Base-by-base conservation (phyloP, 2,797 vertebrate genomes). In the Pantherophis vulpinus region DNA sequence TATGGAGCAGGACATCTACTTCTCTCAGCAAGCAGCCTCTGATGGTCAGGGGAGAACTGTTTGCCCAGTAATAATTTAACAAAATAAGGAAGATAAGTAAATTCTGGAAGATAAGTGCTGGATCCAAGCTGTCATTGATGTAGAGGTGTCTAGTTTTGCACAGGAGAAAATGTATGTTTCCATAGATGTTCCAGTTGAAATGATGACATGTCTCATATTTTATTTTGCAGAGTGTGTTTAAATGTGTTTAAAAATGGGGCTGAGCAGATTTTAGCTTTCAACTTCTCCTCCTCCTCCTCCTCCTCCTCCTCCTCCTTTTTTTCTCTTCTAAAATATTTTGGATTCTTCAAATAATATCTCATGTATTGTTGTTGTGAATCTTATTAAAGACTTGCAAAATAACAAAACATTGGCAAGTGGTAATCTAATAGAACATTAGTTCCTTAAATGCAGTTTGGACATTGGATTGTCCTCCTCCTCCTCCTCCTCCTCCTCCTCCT, bases 11-110 rank as follows among this genome's bases (percentile, higher is more conserved):
- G 90, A 90, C 92, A 92, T 95, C 79, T 79, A 32, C 3, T n/a
- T 95, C 96, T 96, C 95, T 93, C 94, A 95, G 94, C 92, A 91
- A 95, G 95, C 90, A 0, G 0, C 79, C 88, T 96, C 95, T 97
- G 94, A 96, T 95, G 61, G 89, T 90, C 74, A 90, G 90, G 37
- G 56, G 91, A 94, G 93, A 96, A 95, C 91, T 0, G 0, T 89
- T n/a, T 87, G 1, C 90, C 42, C 95, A 94, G 79, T 90, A 94
- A 56, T 95, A 95, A 95, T 95, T 96, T 95, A 95, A 58, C 23
- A 91, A 92, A 91, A 79, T 95, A 94, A 87, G 89, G 89, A 4
- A 51, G 89, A 91, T 60, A 87, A 91, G 88, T 42, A 88, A 51
- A 94, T 94, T 93, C 60, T 95, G 89, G 56, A 95, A 83, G 88